phyloP scores from a whole-genome alignment of 2,888 invertebrate genomes.

The Epinotia ramella region DNA sequence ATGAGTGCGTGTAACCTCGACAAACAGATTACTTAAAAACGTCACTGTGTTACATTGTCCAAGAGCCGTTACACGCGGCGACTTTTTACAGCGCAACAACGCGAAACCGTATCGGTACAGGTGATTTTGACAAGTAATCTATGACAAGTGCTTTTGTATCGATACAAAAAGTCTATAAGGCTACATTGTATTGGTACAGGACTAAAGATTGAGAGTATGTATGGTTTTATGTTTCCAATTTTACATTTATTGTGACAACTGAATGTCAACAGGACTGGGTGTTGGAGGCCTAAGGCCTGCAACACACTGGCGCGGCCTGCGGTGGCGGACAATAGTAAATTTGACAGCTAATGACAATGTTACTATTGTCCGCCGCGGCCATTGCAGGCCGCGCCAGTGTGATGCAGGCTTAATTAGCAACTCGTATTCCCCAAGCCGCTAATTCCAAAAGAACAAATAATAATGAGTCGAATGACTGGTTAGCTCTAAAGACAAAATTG shows the following conservation, averaged over 20 bases:
- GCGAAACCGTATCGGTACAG: too few species aligned
- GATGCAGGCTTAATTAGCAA: background rate
- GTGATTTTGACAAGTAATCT: too few species aligned
- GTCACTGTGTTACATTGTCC: background rate
- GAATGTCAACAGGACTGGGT: background rate
- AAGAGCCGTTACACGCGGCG: background rate
- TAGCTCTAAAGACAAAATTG: too few species aligned
- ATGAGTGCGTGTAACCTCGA: slow-evolving; percentile 2
- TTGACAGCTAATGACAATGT: too few species aligned
- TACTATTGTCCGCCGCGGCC: too few species aligned
- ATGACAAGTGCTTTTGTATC: too few species aligned
- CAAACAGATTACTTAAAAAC: background rate
- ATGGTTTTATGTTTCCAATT: background rate
- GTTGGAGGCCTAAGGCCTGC: background rate
- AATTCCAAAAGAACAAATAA: too few species aligned
- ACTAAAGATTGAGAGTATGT: background rate
- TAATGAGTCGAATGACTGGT: too few species aligned
- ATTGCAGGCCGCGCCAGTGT: too few species aligned
- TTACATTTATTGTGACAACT: background rate
- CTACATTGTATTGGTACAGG: background rate
- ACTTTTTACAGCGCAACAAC: too few species aligned
- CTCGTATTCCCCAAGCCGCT: background rate
- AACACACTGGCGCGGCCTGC: too few species aligned
- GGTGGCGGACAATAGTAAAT: too few species aligned
- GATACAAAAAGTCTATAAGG: background rate